Evolutionary conservation across 92 coral and sea anemone species (phyloP), one percentile per base, ranked within the genome.

Genomic region (Palythoa caribaeorum): DNA sequence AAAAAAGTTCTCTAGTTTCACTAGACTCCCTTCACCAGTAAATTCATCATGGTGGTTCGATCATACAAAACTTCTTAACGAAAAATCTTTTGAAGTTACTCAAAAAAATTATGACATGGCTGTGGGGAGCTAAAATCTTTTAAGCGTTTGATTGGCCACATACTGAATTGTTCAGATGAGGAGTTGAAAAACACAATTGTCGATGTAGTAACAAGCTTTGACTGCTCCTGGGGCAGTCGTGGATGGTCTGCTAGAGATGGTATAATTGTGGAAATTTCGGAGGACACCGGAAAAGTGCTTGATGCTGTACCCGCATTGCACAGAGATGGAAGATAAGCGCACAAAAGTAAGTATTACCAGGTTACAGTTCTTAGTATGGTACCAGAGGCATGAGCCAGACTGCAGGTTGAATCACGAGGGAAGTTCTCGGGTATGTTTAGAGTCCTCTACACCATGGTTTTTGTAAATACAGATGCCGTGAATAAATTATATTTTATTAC

Each of bases 171-270:
- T 70, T 53, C 84, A 1, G 79, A 91, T 51, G 79, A 89, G 59
- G 80, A 92, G 84, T 39, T 89, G 71, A 59, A 53, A 57, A 76
- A 71, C 72, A 38, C 35, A 17, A 83, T 92, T 17, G 83, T 92
- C 44, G 89, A 92, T 74, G 80, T 83, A 75, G 88, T 88, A 3
- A 79, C 89, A n/a, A 84, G 83, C 12, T 79, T 92, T 50, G 92
- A 92, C 73, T 69, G 73, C 73, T 69, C 73, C 39, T 69, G 73
- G 73, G 35, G 47, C 39, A 70, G 74, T 35, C 12, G 87, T 21
- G 94, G 94, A 15, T 92, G 93, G 94, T 89, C 94, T 20, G 93
- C 93, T 7, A 84, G 91, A 21, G 91, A 92, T 93, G 93, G 93
- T 21, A 19, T 87, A n/a, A 92, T 89, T 19, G 94, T 88, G 5